A percentile compares a stretch with the other conserved stretches of the same genome.
These are phyloP conservation scores for Calameuta pallipes DNA, from an alignment of 2,888 invertebrate genomes.

Conservation along the genomic window DNA sequence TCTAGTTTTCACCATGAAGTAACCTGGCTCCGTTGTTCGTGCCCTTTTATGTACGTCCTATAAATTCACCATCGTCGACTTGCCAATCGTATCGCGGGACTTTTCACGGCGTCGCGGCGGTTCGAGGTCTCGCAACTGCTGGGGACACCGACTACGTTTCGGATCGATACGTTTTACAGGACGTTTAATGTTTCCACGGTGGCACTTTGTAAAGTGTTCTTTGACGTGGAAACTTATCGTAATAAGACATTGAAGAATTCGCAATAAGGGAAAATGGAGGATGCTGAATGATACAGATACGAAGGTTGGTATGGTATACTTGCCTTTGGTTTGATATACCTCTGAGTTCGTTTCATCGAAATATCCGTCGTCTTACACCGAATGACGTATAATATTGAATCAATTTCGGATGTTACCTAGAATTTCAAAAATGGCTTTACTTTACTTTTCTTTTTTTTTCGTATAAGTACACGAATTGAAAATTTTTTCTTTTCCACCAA, in stretches of 20 bases:
- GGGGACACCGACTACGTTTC: background rate
- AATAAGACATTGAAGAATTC: slow-evolving; percentile 55
- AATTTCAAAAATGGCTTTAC: background rate
- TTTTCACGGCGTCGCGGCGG: background rate
- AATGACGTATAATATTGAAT: background rate
- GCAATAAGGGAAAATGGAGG: slow-evolving; percentile 32
- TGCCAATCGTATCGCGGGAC: background rate
- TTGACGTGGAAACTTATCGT: slow-evolving; percentile 48
- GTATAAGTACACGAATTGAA: background rate
- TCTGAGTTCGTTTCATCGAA: background rate
- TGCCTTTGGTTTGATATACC: background rate
- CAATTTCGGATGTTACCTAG: background rate
- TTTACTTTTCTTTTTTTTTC: background rate
- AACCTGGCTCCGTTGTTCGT: background rate
- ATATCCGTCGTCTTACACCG: background rate
- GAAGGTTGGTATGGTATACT: background rate
- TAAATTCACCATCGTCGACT: background rate
- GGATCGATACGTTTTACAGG: slow-evolving; percentile 11
- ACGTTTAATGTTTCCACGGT: slow-evolving; percentile 27
- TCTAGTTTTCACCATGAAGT: background rate
- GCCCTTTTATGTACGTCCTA: background rate
- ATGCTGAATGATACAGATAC: background rate
- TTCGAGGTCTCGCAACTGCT: background rate
- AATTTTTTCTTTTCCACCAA: background rate
- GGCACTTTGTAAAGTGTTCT: slow-evolving; percentile 37